phyloP scores from a whole-genome alignment of 2,113 vertebrate genomes.

The Dromiciops gliroides region DNA sequence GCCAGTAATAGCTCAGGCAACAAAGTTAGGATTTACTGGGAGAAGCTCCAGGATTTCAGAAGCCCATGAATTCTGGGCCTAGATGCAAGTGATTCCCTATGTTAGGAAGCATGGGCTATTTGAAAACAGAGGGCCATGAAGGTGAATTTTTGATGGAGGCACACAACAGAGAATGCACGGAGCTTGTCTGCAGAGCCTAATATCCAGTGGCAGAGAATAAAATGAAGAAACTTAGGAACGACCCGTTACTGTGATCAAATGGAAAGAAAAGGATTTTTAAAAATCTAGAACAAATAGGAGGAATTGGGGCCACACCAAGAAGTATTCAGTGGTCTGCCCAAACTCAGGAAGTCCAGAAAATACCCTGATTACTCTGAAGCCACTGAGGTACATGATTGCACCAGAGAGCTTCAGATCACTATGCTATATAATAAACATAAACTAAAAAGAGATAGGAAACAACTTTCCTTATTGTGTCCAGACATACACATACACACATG shows the following conservation, averaged over 20 bases:
- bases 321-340: background rate
- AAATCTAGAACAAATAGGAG: background rate
- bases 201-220: background rate
- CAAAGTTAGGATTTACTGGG: background rate
- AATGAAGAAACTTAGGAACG: background rate
- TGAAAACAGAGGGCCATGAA: background rate
- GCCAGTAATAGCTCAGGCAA: background rate
- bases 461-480: background rate
- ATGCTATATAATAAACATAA: background rate
- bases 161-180: background rate
- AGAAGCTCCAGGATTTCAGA: background rate
- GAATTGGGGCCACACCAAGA: background rate
- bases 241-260: background rate
- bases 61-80: background rate
- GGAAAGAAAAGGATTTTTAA: background rate
- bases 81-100: background rate
- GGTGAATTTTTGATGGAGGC: background rate
- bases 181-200: background rate
- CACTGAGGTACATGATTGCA: background rate
- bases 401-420: background rate
- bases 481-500: background rate
- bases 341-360: background rate
- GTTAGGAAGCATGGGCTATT: background rate
- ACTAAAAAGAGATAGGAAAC: background rate
- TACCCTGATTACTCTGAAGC: background rate